phyloP scores from a whole-genome alignment of 92 coral and sea anemone species.

The Zoanthus sansibaricus region DNA sequence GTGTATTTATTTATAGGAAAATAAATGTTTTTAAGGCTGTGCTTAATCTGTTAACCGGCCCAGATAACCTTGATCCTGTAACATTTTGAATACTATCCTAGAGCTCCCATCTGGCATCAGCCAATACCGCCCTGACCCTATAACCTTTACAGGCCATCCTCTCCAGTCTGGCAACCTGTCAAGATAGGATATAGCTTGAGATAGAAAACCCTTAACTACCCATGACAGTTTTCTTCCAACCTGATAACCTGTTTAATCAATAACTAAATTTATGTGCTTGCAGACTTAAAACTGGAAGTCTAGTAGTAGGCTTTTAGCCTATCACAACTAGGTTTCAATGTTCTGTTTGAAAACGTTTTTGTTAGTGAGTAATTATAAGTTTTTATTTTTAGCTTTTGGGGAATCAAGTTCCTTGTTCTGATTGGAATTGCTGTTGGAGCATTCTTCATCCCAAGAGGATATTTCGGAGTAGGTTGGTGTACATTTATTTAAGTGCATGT shows the following conservation, averaged over 20 bases:
- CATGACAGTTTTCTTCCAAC: background rate
- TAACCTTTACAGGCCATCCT: background rate
- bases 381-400: constrained; percentile 75
- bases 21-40: too few species aligned
- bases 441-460: constrained; percentile 86
- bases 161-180: background rate
- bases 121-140: background rate
- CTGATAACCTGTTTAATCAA: background rate
- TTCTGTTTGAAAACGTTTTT: too few species aligned
- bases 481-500: background rate
- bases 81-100: background rate
- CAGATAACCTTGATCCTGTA: too few species aligned
- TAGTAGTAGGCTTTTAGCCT: background rate
- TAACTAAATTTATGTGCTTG: background rate
- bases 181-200: background rate
- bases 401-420: constrained; percentile 81
- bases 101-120: background rate
- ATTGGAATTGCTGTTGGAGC: constrained; percentile 88
- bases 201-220: background rate
- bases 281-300: background rate
- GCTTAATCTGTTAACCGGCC: too few species aligned
- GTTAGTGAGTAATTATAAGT: background rate
- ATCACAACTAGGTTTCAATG: background rate
- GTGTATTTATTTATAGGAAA: too few species aligned
- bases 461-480: constrained; percentile 83